These are phyloP conservation scores for Oscheius sp. DNA, from an alignment of 2,888 invertebrate species.

Conservation along the genomic window DNA sequence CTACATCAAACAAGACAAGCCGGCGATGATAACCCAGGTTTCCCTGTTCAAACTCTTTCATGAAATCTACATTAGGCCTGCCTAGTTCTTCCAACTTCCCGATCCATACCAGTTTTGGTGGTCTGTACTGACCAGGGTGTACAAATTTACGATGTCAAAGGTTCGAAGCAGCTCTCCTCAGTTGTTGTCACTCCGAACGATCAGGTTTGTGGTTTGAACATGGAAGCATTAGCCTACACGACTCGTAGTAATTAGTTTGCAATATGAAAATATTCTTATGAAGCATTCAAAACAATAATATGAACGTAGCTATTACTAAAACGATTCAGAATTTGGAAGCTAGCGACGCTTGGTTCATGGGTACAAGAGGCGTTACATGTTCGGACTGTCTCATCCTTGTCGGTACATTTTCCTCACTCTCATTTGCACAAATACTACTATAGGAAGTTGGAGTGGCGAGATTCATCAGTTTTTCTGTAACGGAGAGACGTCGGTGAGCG, in stretches of 20 bases:
- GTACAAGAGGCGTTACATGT: constrained; percentile 19
- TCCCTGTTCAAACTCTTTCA: not conserved
- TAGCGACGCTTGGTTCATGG: constrained; percentile 22
- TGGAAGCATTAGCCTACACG: too few relatives aligned
- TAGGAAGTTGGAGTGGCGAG: constrained; percentile 65
- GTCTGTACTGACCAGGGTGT: constrained; percentile 51
- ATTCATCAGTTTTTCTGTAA: constrained; percentile 63
- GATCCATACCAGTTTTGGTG: constrained; percentile 59
- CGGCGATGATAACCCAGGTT: constrained; percentile 28
- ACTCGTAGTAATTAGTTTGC: too few relatives aligned
- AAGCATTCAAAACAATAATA: too few relatives aligned
- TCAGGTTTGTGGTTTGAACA: too few relatives aligned
- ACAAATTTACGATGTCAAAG: constrained; percentile 47
- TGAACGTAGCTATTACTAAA: too few relatives aligned
- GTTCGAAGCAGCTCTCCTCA: constrained; percentile 3
- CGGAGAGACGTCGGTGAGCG: constrained; percentile 56
- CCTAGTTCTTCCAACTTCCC: constrained; percentile 57
- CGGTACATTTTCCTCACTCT: constrained; percentile 6
- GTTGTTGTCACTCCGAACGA: not conserved
- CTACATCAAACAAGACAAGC: constrained; percentile 35
- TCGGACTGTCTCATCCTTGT: constrained; percentile 25
- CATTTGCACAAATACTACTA: not conserved
- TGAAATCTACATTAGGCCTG: constrained; percentile 47
- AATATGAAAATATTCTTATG: too few relatives aligned
- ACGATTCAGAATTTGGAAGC: not conserved